Percentiles rank a stretch among this genome's conserved stretches.
Evolutionary conservation across 2,113 vertebrate species (phyloP).

Genomic region (Myxocyprinus asiaticus): DNA sequence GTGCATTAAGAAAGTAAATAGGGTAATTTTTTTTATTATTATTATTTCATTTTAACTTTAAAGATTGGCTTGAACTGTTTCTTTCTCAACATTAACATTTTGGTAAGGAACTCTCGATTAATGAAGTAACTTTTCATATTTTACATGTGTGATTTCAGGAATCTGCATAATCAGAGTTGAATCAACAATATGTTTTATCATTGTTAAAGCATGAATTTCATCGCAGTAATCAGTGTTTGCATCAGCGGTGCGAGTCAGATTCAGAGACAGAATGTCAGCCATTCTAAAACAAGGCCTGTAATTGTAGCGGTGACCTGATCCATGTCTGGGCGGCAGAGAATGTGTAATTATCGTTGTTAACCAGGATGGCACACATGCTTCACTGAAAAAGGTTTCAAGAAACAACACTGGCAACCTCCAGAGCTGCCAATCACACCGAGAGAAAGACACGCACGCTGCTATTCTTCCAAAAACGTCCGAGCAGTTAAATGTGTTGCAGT

Average conservation of each 20-base stretch:
- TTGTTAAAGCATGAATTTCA: background rate
- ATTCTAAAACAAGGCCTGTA: conserved; percentile 83
- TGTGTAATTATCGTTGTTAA: conserved; percentile 95
- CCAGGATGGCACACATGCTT: conserved; percentile 96
- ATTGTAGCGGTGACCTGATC: conserved; percentile 99
- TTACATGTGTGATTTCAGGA: background rate
- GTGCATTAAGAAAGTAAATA: too few relatives aligned
- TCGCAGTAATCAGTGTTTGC: background rate
- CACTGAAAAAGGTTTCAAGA: conserved; percentile 95
- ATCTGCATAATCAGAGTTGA: background rate
- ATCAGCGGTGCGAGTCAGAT: background rate
- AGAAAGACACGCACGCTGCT: conserved; percentile 73
- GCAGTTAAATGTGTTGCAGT: conserved; percentile 94
- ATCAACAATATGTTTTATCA: background rate
- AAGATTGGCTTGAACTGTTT: too few relatives aligned
- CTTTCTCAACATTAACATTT: too few relatives aligned
- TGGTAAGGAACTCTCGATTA: too few relatives aligned
- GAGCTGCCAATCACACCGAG: conserved; percentile 86
- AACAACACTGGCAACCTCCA: conserved; percentile 86
- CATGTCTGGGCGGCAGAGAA: conserved; percentile 89
- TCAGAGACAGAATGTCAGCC: conserved; percentile 17
- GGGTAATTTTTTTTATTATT: too few relatives aligned
- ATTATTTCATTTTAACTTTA: too few relatives aligned
- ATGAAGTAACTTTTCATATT: too few relatives aligned
- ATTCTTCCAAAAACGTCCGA: conserved; percentile 94